Percentiles rank a stretch among this genome's conserved stretches.
phyloP scores from a whole-genome alignment of 2,113 vertebrate species.

The Sceloporus undulatus region DNA sequence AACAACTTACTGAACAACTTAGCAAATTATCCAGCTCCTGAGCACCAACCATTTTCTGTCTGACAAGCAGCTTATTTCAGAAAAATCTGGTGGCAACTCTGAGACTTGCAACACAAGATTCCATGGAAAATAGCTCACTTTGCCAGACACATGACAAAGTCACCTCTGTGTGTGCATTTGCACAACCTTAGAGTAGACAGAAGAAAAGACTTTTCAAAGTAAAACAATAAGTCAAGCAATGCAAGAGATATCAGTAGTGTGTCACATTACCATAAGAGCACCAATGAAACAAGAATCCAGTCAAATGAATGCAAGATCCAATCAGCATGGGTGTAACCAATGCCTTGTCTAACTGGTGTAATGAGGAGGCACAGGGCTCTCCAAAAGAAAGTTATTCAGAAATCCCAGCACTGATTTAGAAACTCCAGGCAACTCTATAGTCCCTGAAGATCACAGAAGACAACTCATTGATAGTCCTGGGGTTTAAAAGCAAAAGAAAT shows the following conservation, averaged over 20 bases:
- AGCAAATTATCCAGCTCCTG: background rate
- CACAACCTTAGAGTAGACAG: background rate
- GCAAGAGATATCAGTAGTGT: background rate
- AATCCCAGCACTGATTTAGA: background rate
- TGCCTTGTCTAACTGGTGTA: too few species aligned
- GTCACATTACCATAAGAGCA: background rate
- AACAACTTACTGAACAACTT: background rate
- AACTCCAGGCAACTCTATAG: background rate
- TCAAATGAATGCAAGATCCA: background rate
- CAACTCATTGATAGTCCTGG: background rate
- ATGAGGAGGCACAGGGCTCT: background rate
- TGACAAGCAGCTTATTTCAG: background rate
- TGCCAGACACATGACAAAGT: background rate
- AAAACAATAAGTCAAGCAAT: background rate
- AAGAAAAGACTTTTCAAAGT: constrained; percentile 7
- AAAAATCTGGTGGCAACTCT: background rate
- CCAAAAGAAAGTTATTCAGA: background rate
- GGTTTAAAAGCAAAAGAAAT: background rate
- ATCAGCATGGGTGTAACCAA: background rate
- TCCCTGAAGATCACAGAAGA: too few species aligned
- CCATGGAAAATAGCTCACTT: background rate
- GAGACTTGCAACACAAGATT: background rate
- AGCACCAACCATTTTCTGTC: background rate
- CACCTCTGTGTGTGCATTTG: background rate
- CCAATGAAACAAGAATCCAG: background rate